Conservation (phyloP, 1,140 invertebrate species). For the Halesus radiatus region DNA sequence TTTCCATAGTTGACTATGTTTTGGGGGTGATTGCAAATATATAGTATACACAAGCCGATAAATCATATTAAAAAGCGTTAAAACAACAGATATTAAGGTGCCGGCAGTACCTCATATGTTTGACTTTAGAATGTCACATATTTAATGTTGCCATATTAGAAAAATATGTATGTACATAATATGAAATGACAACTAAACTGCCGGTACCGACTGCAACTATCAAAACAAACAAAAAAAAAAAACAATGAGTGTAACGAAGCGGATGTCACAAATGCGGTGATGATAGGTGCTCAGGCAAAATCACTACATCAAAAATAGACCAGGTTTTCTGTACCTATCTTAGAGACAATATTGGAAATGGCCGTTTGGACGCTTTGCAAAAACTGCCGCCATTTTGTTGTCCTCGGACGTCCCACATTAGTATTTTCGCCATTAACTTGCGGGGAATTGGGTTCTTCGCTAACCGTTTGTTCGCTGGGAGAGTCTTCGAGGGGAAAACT, state of each 20-base stretch:
- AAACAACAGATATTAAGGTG: too few relatives aligned
- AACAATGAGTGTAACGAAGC: not conserved
- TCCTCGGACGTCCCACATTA: slow-evolving; percentile 50
- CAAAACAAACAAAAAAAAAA: not conserved
- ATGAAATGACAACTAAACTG: not conserved
- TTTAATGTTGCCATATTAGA: too few relatives aligned
- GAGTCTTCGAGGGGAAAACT: not conserved
- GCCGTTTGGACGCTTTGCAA: slow-evolving; percentile 62
- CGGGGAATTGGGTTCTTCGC: not conserved
- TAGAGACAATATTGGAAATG: slow-evolving; percentile 48
- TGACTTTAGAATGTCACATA: too few relatives aligned
- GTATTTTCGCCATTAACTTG: not conserved
- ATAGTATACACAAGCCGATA: too few relatives aligned
- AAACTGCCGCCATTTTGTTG: slow-evolving; percentile 63
- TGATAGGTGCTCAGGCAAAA: slow-evolving; percentile 1
- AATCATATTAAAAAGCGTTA: too few relatives aligned
- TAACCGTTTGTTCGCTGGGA: not conserved
- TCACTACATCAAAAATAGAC: slow-evolving; percentile 33
- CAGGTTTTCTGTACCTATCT: slow-evolving; percentile 48
- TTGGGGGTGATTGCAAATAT: too few relatives aligned
- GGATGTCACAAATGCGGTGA: not conserved
- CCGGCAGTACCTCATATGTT: too few relatives aligned
- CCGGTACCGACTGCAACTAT: not conserved
- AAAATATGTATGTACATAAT: too few relatives aligned
- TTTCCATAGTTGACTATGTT: too few relatives aligned